Percentiles rank a stretch among this genome's conserved stretches.
These are phyloP conservation scores for Syrphus vitripennis DNA, from an alignment of 2,888 invertebrate species.

Conservation along the genomic window DNA sequence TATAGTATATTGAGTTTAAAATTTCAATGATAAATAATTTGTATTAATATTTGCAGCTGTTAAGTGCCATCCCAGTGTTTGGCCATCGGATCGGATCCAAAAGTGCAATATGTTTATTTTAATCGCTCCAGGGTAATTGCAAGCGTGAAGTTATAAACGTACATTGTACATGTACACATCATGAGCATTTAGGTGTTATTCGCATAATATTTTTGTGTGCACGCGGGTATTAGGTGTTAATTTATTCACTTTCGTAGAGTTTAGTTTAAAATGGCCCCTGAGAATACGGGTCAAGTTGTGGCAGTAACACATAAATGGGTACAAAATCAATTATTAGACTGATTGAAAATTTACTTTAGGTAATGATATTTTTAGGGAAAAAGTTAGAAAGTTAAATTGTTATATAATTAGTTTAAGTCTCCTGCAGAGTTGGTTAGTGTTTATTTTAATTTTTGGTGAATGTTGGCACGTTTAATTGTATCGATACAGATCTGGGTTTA, in stretches of 20 bases:
- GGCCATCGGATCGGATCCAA: not conserved
- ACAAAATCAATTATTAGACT: too few species aligned
- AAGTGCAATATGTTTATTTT: conserved; percentile 15
- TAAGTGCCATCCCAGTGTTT: conserved; percentile 1
- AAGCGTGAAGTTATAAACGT: not conserved
- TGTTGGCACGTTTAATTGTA: too few species aligned
- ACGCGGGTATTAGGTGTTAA: not conserved
- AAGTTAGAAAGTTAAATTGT: too few species aligned
- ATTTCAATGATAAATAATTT: not conserved
- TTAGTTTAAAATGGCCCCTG: not conserved
- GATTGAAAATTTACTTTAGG: too few species aligned
- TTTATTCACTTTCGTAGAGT: not conserved
- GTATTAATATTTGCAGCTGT: conserved; percentile 16
- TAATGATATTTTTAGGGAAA: too few species aligned
- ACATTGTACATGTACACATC: not conserved
- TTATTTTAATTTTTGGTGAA: too few species aligned
- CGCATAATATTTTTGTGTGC: not conserved
- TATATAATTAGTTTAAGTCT: too few species aligned
- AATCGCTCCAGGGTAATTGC: not conserved
- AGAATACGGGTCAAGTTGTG: not conserved
- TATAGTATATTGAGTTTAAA: not conserved
- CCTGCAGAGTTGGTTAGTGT: too few species aligned
- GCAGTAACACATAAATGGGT: too few species aligned
- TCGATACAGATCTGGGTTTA: too few species aligned
- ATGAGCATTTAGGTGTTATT: not conserved